Percentiles rank a stretch among this genome's conserved stretches.
phyloP scores from a whole-genome alignment of 2,888 invertebrate species.

The Alloplasta piceator region DNA sequence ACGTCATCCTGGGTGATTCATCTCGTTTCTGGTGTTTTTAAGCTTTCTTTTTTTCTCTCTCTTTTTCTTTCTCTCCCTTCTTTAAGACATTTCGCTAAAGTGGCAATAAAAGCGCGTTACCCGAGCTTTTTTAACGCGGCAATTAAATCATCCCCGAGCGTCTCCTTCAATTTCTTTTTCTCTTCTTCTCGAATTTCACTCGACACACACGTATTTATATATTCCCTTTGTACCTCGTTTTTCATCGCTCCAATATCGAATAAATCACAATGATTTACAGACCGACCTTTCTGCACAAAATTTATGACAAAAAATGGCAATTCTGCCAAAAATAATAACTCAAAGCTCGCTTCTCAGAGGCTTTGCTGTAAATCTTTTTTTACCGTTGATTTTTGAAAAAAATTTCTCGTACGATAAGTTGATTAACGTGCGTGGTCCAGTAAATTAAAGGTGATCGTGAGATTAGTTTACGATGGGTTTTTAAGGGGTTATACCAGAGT shows the following conservation, averaged over 20 bases:
- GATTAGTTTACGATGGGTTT: no score
- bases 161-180: background rate
- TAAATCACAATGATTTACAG: conserved; percentile 32
- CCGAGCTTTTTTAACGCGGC: conserved; percentile 26
- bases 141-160: conserved; percentile 22
- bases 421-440: conserved; percentile 6
- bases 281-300: background rate
- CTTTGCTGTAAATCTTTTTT: conserved; percentile 17
- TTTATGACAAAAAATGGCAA: background rate
- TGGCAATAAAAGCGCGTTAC: conserved; percentile 22
- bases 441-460: no score
- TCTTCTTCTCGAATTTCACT: background rate
- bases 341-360: background rate
- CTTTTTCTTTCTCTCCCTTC: background rate
- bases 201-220: background rate
- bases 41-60: conserved; percentile 4
- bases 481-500: no score
- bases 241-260: conserved; percentile 24
- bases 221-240: background rate
- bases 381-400: conserved; percentile 26
- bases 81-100: conserved; percentile 24
- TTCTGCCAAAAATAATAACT: background rate
- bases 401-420: background rate
- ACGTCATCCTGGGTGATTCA: conserved; percentile 21
- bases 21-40: conserved; percentile 5